These are phyloP conservation scores for Garra rufa DNA, from an alignment of 2,113 vertebrate genomes.

Conservation along the genomic window DNA sequence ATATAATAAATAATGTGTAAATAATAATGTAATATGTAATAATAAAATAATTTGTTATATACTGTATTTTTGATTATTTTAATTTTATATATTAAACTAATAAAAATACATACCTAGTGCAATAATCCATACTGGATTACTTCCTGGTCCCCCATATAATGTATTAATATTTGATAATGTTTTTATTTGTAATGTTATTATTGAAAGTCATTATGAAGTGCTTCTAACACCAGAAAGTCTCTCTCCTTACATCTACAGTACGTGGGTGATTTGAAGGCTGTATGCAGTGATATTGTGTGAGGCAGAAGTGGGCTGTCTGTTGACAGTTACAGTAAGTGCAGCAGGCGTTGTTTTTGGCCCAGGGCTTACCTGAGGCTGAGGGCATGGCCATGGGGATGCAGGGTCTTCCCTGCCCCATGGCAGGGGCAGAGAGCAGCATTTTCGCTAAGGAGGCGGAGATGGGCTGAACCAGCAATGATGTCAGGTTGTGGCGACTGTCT, in stretches of 20 bases:
- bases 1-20: too few relatives aligned
- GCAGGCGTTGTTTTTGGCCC: neutral
- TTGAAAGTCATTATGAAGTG: neutral
- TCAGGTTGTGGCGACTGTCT: conserved; percentile 75
- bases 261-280: neutral
- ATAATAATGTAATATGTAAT: too few relatives aligned
- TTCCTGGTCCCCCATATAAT: neutral
- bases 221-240: neutral
- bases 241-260: too few relatives aligned
- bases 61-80: too few relatives aligned
- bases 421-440: conserved; percentile 73
- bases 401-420: conserved; percentile 54
- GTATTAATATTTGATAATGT: neutral
- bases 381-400: conserved; percentile 80
- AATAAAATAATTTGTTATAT: too few relatives aligned
- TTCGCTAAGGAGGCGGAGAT: conserved; percentile 83
- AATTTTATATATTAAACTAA: too few relatives aligned
- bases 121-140: too few relatives aligned
- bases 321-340: neutral
- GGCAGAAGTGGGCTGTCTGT: neutral
- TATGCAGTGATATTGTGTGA: neutral
- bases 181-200: neutral
- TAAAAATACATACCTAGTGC: too few relatives aligned
- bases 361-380: conserved; percentile 76
- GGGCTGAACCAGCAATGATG: conserved; percentile 87